Evolutionary conservation across 2,113 vertebrate genomes (phyloP).

Genomic region (Empidonax traillii): DNA sequence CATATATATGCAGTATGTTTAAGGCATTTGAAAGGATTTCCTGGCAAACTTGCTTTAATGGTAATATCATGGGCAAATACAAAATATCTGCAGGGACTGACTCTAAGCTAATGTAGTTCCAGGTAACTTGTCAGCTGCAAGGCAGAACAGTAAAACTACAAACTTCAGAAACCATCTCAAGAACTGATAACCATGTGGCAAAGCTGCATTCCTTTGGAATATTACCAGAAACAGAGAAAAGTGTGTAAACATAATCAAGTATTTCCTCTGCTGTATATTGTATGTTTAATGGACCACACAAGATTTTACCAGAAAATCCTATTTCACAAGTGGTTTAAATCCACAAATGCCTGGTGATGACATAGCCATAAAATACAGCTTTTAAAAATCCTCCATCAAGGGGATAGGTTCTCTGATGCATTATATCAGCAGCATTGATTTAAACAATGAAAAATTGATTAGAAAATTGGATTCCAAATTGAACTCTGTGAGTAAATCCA

Average conservation of each 20-base stretch:
- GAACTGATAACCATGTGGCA: background rate
- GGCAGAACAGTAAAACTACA: background rate
- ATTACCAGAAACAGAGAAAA: slow-evolving; percentile 16
- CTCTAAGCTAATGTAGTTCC: background rate
- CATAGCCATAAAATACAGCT: slow-evolving; percentile 41
- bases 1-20: background rate
- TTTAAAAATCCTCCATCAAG: slow-evolving; percentile 31
- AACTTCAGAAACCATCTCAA: background rate
- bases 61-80: background rate
- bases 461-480: slow-evolving; percentile 28
- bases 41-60: background rate
- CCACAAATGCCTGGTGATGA: slow-evolving; percentile 36
- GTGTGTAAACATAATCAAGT: slow-evolving; percentile 26
- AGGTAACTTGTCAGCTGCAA: background rate
- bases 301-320: slow-evolving; percentile 60
- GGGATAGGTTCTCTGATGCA: slow-evolving; percentile 17
- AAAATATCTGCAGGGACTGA: background rate
- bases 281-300: slow-evolving; percentile 52
- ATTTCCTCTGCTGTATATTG: slow-evolving; percentile 45
- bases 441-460: slow-evolving; percentile 55
- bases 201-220: background rate
- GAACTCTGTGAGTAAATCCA: slow-evolving; percentile 11
- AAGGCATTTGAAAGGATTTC: background rate
- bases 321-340: slow-evolving; percentile 51
- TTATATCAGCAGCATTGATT: slow-evolving; percentile 51